Evolutionary conservation across 1,140 invertebrate genomes (phyloP).

Genomic region (Ostrea denselamellosa): DNA sequence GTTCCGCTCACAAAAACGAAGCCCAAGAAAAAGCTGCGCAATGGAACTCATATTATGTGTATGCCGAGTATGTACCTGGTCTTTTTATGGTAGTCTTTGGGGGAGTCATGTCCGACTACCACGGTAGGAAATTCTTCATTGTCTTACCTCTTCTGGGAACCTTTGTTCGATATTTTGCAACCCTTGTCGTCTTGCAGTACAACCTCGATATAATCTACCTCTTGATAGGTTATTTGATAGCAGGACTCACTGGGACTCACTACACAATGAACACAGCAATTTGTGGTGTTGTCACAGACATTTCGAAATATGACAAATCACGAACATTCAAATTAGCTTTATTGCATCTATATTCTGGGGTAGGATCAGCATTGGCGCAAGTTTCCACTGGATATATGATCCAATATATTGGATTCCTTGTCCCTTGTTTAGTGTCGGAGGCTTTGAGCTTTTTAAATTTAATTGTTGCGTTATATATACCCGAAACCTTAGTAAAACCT

Average conservation of each 20-base stretch:
- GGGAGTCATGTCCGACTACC: not conserved
- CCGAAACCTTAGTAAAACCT: slow-evolving; percentile 22
- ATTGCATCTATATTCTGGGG: not conserved
- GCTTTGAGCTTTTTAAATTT: not conserved
- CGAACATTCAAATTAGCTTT: slow-evolving; percentile 8
- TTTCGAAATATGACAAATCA: slow-evolving; percentile 3
- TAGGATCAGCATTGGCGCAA: not conserved
- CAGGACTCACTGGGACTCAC: not conserved
- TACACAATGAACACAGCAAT: not conserved
- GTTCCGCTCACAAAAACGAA: slow-evolving; percentile 12
- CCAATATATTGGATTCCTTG: not conserved
- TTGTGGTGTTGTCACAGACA: not conserved
- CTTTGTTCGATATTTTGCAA: not conserved
- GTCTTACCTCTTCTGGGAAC: slow-evolving; percentile 1
- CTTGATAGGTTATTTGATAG: not conserved
- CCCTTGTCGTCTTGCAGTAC: slow-evolving; percentile 13
- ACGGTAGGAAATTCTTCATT: slow-evolving; percentile 32
- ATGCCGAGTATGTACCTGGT: not conserved
- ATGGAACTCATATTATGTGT: not conserved
- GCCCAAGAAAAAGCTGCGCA: slow-evolving; percentile 16
- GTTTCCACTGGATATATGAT: slow-evolving; percentile 14
- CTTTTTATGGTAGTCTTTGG: not conserved
- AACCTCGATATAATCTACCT: not conserved
- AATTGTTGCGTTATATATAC: not conserved
- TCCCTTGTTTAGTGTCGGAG: slow-evolving; percentile 8